Evolutionary conservation across 2,797 vertebrate genomes (phyloP), one percentile per base, ranked within the genome.

Genomic region (Helarctos malayanus): DNA sequence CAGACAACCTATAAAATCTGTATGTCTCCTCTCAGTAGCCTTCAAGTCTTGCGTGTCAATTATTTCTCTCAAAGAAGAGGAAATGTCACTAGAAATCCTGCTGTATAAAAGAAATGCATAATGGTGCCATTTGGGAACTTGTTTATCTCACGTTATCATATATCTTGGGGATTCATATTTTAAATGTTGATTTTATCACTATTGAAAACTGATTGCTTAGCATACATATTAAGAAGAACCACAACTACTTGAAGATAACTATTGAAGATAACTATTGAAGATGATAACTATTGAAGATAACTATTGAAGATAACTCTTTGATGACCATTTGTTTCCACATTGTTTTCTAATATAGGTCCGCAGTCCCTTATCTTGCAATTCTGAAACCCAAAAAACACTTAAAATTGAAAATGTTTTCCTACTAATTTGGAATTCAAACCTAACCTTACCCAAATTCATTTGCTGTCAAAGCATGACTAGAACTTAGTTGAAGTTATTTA

Each of bases 61-160:
- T 92, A 63, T 76, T 90, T 76, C 27, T 92, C 32, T 94, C 32
- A 68, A 86, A 47, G 47, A 56, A 59, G n/a, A 92, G 32, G 12
- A 84, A 75, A 56, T 89, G 15, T 92, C 32, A 81, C 32, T 41
- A 56, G 81, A 82, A 65, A 90, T 63, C 18, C 49, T 81, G 29
- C n/a, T 76, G 10, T 25, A 21, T 7, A 9, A 29, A 92, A 76
- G 10, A 97, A 92, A 76, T 63, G 14, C 12, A 19, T 35, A 49
- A 63, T 32, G 2, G 10, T 63, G 49, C 49, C 65, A 1, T 52
- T 47, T 4, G 57, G 23, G 75, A 84, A 75, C 16, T 45, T 82
- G 11, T 56, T 75, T 73, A 54, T 49, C 57, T 89, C 11, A 47
- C 32, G 52, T 92, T 59, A 54, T 92, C 27, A 7, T 29, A 2